These are phyloP conservation scores for Luidia sarsii DNA, from an alignment of 53 echinoderm and acorn worm species.

Conservation along the genomic window DNA sequence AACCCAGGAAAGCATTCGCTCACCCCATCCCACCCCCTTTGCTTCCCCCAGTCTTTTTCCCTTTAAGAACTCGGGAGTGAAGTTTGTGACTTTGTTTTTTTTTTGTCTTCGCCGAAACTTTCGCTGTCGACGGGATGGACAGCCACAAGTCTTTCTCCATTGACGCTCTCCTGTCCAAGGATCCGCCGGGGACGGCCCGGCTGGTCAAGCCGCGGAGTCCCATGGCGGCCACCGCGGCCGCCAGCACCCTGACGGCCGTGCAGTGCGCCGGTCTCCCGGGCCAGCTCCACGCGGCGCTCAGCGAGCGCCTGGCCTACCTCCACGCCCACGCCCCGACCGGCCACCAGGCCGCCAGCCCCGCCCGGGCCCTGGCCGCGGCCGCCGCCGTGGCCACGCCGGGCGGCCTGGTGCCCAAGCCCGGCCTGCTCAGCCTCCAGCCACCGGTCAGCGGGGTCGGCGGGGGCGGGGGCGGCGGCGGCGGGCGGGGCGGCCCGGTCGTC, in stretches of 20 bases:
- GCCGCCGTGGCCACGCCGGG: constrained; percentile 70
- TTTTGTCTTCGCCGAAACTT: no score
- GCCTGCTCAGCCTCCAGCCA: constrained; percentile 75
- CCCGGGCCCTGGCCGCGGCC: constrained; percentile 56
- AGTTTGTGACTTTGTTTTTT: no score
- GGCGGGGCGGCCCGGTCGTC: constrained; percentile 18
- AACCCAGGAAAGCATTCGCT: no score
- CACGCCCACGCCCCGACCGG: constrained; percentile 51
- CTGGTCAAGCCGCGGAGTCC: constrained; percentile 61
- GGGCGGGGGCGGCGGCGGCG: no score
- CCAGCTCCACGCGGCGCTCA: constrained; percentile 24
- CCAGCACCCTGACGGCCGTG: constrained; percentile 66
- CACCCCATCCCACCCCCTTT: no score
- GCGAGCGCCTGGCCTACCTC: constrained; percentile 44
- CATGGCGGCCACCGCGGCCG: constrained; percentile 49
- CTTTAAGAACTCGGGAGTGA: no score
- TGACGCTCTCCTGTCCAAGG: constrained; percentile 85
- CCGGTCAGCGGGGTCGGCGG: no score
- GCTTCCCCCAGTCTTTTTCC: background rate
- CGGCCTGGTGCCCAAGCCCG: constrained; percentile 89
- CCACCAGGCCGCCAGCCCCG: constrained; percentile 51
- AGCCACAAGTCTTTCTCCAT: constrained; percentile 89
- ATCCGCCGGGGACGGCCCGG: constrained; percentile 50
- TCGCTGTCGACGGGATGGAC: no score
- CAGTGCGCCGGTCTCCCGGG: constrained; percentile 41